Evolutionary conservation across 2,113 vertebrate species (phyloP), one percentile per base, ranked within the genome.

Genomic region (Talpa occidentalis): DNA sequence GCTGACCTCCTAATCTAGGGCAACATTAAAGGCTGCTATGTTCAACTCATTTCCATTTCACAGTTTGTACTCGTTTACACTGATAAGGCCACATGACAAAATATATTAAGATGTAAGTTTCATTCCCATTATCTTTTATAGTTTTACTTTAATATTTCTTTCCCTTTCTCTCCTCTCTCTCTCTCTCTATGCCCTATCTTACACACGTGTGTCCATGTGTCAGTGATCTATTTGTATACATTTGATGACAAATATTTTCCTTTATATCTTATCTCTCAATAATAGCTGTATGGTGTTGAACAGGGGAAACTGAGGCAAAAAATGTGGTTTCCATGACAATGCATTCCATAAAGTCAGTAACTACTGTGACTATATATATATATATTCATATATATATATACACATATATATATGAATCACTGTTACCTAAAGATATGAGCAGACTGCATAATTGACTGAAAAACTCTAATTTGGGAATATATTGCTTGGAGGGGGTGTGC

Each of bases 241-340:
- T 81, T 40, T 76, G 35, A 1, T 28, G 40, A 79, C 21, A 93
- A 92, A 94, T 66, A 28, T 82, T 97, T 96, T 96, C 95, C 96
- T 96, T 97, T 97, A 97, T 97, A 90, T 95, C 84, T 97, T 81
- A 67, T 96, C 86, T 98, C 93, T 93, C 90, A 96, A 93, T 96
- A 95, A 97, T 94, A 96, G 93, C 80, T 67, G 54, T 88, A 17
- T 26, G 97, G 97, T 90, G 37, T 5, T 10, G 64, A 44, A 40
- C 28, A 42, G 22, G 94, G 40, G 40, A 62, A 97, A 14, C 11
- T 66, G 16, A 98, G 40, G 44, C 22, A 28, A 15, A 17, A 97
- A 97, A 96, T 83, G 89, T 96, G 93, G 97, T 98, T 98, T 98
- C 97, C 98, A 98, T 98, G 98, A 98, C 97, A 98, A 98, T 98